Percentiles rank a stretch among this genome's conserved stretches.
Conservation (phyloP, 2,888 invertebrate genomes). For the Lysandra bellargus region DNA sequence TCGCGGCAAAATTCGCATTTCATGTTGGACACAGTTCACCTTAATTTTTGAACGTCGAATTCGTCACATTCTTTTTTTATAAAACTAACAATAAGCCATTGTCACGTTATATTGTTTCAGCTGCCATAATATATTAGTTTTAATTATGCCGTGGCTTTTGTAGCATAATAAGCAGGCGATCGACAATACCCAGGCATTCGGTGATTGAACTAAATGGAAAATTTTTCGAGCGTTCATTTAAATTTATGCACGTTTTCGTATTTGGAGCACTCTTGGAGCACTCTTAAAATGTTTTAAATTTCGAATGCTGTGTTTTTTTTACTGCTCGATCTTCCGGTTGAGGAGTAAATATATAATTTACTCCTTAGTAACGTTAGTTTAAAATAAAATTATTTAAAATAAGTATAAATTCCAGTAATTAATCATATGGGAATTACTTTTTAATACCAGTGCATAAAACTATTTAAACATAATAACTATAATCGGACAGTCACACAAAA, state of each 20-base stretch:
- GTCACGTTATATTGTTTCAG: slow-evolving; percentile 10
- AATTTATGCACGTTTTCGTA: background rate
- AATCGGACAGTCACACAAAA: background rate
- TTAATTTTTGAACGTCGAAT: background rate
- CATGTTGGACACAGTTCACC: background rate
- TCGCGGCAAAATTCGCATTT: background rate
- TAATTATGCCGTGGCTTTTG: slow-evolving; percentile 25
- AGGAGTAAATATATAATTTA: no score
- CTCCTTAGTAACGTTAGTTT: no score
- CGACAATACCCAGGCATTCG: background rate
- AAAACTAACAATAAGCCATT: background rate
- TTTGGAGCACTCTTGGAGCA: background rate
- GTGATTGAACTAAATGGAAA: slow-evolving; percentile 22
- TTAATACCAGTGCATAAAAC: background rate
- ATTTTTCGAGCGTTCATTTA: background rate
- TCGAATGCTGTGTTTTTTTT: background rate
- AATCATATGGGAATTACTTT: background rate
- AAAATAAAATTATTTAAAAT: no score
- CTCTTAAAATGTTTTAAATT: background rate
- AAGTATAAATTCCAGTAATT: no score
- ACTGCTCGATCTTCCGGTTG: background rate
- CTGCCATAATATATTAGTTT: slow-evolving; percentile 12
- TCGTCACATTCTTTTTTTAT: background rate
- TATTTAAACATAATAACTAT: background rate
- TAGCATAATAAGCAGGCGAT: background rate